Evolutionary conservation across 1,140 invertebrate genomes (phyloP), one percentile per base, ranked within the genome.

Genomic region (Phocides pigmalion): DNA sequence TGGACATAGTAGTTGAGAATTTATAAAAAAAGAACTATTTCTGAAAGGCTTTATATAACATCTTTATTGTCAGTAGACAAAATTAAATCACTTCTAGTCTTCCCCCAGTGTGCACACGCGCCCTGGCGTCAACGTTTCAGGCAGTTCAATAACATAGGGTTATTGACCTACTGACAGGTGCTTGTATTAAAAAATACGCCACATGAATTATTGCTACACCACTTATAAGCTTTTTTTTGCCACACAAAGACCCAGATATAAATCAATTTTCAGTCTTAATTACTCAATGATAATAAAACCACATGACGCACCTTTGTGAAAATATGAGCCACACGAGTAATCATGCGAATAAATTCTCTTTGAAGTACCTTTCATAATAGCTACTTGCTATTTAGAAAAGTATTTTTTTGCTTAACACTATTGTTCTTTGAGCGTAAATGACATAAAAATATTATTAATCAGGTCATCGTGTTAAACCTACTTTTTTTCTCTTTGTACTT

Each of bases 91-190:
- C 16, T 44, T 9, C 22, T 17, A 44, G 54, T 20, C 22, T 16
- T 41, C 44, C 54, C 54, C 53, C 20, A 4, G 6, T 32, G n/a
- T 56, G 37, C 37, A 56, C 35, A 19, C 37, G 51, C 37, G 37
- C 37, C 51, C 37, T 51, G 8, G 9, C 39, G 53, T 44, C 53
- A 28, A 14, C 53, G 37, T 41, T 32, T 46, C 41, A 66, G 62
- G 41, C 70, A 58, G 73, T 76, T 76, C 71, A 74, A 76, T 76
- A 72, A 76, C 72, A 74, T 64, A 47, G 63, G 74, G 72, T 74
- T 64, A 62, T 74, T 74, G 74, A 74, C 71, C 74, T 28, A 71
- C 63, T 66, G 65, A 70, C 73, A 73, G 64, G 70, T 70, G 66
- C 62, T 61, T 61, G 61, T 56, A 67, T 62, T 62, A 58, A 69